phyloP scores from a whole-genome alignment of 2,888 invertebrate species.

The Drosophila falleni region DNA sequence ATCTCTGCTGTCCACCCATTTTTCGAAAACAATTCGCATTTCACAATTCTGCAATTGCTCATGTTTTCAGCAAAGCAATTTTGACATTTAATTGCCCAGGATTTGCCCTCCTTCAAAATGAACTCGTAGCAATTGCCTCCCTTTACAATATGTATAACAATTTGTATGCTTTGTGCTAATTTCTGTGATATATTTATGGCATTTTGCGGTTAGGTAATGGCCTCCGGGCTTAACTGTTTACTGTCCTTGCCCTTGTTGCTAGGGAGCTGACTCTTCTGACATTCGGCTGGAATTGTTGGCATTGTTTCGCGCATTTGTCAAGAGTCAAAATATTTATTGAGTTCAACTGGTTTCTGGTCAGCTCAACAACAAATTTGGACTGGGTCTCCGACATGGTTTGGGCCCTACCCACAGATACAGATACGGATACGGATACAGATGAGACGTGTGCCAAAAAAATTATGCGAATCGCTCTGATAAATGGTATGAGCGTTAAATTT shows the following conservation, averaged over 20 bases:
- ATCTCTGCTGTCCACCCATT: constrained; percentile 27
- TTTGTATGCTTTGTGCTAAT: constrained; percentile 38
- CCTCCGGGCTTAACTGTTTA: constrained; percentile 58
- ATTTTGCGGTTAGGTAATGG: constrained; percentile 55
- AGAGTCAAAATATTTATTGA: constrained; percentile 83
- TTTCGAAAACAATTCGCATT: background rate
- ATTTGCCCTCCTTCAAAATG: constrained; percentile 43
- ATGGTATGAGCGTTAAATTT: constrained; percentile 78
- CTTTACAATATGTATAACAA: constrained; percentile 35
- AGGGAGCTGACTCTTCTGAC: constrained; percentile 14
- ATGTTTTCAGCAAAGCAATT: constrained; percentile 48
- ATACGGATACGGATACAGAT: constrained; percentile 16
- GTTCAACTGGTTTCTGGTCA: constrained; percentile 72
- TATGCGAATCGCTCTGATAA: constrained; percentile 71
- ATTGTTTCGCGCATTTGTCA: constrained; percentile 73
- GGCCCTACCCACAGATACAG: constrained; percentile 45
- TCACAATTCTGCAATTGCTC: constrained; percentile 39
- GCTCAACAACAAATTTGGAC: constrained; percentile 16
- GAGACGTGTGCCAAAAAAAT: constrained; percentile 76
- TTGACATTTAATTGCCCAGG: constrained; percentile 51
- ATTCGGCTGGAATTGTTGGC: constrained; percentile 44
- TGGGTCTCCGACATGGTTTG: constrained; percentile 15
- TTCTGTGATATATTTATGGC: constrained; percentile 65
- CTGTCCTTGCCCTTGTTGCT: constrained; percentile 22
- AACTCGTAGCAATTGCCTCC: constrained; percentile 30